Evolutionary conservation across 2,888 invertebrate genomes (phyloP).

Genomic region (Ditula angustiorana): DNA sequence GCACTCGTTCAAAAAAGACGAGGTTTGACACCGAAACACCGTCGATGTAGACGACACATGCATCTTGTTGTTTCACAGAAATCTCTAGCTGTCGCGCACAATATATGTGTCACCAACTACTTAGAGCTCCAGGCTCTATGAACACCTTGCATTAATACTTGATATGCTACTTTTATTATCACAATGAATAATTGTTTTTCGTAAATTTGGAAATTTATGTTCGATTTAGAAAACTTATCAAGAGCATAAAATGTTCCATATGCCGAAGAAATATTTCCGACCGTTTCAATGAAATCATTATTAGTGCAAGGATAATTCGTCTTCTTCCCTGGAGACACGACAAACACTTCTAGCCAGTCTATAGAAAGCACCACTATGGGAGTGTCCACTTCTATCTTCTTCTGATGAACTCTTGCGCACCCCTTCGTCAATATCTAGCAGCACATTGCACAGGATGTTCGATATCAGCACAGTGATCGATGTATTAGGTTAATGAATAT

Average conservation of each 20-base stretch:
- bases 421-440: slow-evolving; percentile 63
- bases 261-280: neutral
- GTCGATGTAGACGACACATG: slow-evolving; percentile 73
- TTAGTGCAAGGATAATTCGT: slow-evolving; percentile 30
- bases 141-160: slow-evolving; percentile 35
- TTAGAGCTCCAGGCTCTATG: slow-evolving; percentile 22
- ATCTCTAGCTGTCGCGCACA: slow-evolving; percentile 70
- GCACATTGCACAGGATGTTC: slow-evolving; percentile 69
- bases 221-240: neutral
- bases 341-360: slow-evolving; percentile 62
- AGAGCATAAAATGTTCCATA: neutral
- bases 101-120: slow-evolving; percentile 42
- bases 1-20: slow-evolving; percentile 92
- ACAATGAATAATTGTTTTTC: neutral
- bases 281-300: slow-evolving; percentile 1
- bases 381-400: slow-evolving; percentile 55
- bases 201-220: neutral
- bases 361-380: slow-evolving; percentile 69
- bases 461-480: slow-evolving; percentile 63
- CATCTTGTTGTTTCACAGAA: slow-evolving; percentile 77
- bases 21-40: slow-evolving; percentile 89
- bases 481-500: slow-evolving; percentile 54
- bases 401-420: slow-evolving; percentile 68
- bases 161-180: neutral
- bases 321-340: slow-evolving; percentile 43